Conservation (phyloP, 2,797 vertebrate genomes). For the Periparus ater region DNA sequence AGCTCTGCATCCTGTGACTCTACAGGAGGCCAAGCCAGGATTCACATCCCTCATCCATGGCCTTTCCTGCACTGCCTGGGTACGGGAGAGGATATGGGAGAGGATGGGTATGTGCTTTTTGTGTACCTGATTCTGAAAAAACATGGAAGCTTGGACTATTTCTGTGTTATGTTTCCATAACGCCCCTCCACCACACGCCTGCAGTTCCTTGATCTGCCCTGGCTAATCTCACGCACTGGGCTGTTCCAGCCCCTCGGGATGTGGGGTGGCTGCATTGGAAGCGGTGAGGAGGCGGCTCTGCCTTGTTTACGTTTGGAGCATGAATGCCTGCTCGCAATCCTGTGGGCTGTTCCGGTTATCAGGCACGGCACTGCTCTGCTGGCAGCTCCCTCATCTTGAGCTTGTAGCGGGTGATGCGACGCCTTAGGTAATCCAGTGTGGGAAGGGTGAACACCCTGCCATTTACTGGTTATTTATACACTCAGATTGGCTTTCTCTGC, state of each 20-base stretch:
- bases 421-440: neutral
- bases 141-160: neutral
- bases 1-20: neutral
- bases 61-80: neutral
- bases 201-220: neutral
- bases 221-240: neutral
- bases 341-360: neutral
- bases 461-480: slow-evolving; percentile 42
- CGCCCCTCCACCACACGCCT: accelerated
- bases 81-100: neutral
- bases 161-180: slow-evolving; percentile 2
- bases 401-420: neutral
- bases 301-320: slow-evolving; percentile 10
- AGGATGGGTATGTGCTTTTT: neutral
- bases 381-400: neutral
- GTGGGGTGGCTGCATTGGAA: neutral
- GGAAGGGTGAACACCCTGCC: slow-evolving; percentile 51
- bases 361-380: neutral
- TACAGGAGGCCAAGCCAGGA: neutral
- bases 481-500: slow-evolving; percentile 22
- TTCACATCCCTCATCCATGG: neutral
- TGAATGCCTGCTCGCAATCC: neutral
- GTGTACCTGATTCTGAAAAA: neutral
- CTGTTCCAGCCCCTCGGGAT: neutral
- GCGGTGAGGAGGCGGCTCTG: accelerated